Conservation (phyloP, 2,888 invertebrate genomes). For the Drosophila demipolita region DNA sequence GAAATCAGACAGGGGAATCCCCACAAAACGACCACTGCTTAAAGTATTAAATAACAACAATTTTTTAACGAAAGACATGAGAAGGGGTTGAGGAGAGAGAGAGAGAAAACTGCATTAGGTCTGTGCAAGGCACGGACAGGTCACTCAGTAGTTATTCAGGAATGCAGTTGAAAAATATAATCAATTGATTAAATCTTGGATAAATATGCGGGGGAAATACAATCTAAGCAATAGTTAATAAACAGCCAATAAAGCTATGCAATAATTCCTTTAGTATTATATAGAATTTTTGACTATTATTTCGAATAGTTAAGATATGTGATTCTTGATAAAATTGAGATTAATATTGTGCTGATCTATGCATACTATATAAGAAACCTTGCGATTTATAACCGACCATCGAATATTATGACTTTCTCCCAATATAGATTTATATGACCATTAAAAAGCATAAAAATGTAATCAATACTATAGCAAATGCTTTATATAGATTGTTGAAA, state of each 20-base stretch:
- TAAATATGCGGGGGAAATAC: conserved; percentile 26
- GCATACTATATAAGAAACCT: conserved; percentile 1
- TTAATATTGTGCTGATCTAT: conserved; percentile 8
- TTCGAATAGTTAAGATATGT: conserved; percentile 1
- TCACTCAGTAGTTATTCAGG: conserved; percentile 14
- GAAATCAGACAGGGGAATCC: conserved; percentile 63
- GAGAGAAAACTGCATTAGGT: conserved; percentile 17
- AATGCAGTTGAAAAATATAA: conserved; percentile 12
- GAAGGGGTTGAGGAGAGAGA: conserved; percentile 1
- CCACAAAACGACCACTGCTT: conserved; percentile 42
- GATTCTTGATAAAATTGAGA: conserved; percentile 11
- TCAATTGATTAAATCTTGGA: conserved; percentile 24
- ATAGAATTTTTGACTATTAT: not conserved
- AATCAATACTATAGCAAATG: not conserved
- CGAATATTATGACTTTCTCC: conserved; percentile 5
- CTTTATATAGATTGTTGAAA: conserved; percentile 3
- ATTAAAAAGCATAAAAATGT: not conserved
- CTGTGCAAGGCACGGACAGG: conserved; percentile 19
- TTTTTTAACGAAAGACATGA: conserved; percentile 13
- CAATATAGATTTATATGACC: not conserved
- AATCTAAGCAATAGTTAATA: not conserved
- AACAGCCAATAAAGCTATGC: conserved; percentile 7
- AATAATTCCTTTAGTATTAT: not conserved
- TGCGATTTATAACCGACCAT: not conserved
- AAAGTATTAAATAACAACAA: conserved; percentile 28